Evolutionary conservation across 2,113 vertebrate species (phyloP).

Genomic region (Cynopterus brachyotis): DNA sequence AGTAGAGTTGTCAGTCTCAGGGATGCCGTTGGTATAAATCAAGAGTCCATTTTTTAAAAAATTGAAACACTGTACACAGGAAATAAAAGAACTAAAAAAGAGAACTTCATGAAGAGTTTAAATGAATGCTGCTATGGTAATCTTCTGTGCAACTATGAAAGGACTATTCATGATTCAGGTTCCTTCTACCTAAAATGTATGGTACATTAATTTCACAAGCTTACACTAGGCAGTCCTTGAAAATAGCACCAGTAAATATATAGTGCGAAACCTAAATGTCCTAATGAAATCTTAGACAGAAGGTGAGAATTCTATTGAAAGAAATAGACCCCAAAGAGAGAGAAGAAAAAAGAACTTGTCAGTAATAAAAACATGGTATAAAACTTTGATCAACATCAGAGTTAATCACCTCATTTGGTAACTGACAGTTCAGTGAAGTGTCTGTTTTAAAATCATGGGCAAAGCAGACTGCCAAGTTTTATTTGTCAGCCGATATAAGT

Average conservation of each 20-base stretch:
- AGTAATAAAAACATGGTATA: slow-evolving; percentile 75
- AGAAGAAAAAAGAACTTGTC: slow-evolving; percentile 49
- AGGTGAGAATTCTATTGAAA: slow-evolving; percentile 60
- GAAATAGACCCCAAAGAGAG: slow-evolving; percentile 53
- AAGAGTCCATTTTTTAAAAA: background rate
- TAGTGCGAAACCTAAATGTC: slow-evolving; percentile 30
- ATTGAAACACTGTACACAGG: background rate
- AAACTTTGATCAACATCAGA: slow-evolving; percentile 80
- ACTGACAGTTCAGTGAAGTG: slow-evolving; percentile 84
- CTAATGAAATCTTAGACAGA: slow-evolving; percentile 59
- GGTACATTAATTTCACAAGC: slow-evolving; percentile 35
- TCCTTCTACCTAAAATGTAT: background rate
- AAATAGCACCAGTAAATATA: slow-evolving; percentile 32
- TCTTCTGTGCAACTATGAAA: background rate
- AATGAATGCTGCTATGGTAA: background rate
- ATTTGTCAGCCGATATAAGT: slow-evolving; percentile 86
- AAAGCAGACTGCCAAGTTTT: slow-evolving; percentile 85
- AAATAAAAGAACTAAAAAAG: background rate
- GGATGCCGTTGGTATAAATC: background rate
- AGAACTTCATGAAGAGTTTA: background rate
- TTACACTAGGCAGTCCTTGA: slow-evolving; percentile 36
- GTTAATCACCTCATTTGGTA: slow-evolving; percentile 85
- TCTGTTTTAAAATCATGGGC: slow-evolving; percentile 83
- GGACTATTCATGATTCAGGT: background rate
- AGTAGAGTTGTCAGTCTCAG: background rate